Evolutionary conservation across 35 echinoderm and acorn worm genomes (phyloP), one percentile per base, ranked within the genome.

Genomic region (Eucidaris tribuloides): DNA sequence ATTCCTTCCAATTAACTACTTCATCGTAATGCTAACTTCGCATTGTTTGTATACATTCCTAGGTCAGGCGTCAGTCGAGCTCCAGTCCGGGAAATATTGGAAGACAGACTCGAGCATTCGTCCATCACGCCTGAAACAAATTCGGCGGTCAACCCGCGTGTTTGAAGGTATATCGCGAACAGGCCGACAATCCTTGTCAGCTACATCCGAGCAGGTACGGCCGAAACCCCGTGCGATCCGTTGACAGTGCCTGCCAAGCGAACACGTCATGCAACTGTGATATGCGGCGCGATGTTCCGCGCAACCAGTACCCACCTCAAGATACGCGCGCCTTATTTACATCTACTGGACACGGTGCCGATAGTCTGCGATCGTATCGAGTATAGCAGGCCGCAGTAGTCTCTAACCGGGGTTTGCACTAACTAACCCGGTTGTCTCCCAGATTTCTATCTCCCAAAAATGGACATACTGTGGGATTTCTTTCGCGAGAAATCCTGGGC

Each of bases 401-500:
- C 68, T 74, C 35, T 33, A 42, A 7, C 68, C 68, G 2, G 68
- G n/a, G 68, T 2, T 36, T 74, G 9, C 68, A 74, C 68, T 74
- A 74, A 22, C 18, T 74, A 44, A 33, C 68, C 0, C 35, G 68
- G 44, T 74, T 33, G 11, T 74, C 68, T 22, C 44, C 38, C 20
- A 27, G 44, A 74, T 25, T 25, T 27, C 44, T 74, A n/a, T 74
- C 38, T 40, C n/a, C 37, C 68, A 17, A 20, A n/a, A 5, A 74
- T 74, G 68, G 68, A 74, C 68, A 74, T 42, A 22, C 36, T 74
- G 0, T 42, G 38, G 38, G 28, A 17, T 0, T 74, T 74, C n/a
- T 74, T 74, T 22, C 68, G 68, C 34, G 68, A 74, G 68, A 22
- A 74, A 77, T 77, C 84, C 31, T 29, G 78, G 5, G 55, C 74